Conservation (phyloP, 2,113 vertebrate species). For the Cebidichthys violaceus region DNA sequence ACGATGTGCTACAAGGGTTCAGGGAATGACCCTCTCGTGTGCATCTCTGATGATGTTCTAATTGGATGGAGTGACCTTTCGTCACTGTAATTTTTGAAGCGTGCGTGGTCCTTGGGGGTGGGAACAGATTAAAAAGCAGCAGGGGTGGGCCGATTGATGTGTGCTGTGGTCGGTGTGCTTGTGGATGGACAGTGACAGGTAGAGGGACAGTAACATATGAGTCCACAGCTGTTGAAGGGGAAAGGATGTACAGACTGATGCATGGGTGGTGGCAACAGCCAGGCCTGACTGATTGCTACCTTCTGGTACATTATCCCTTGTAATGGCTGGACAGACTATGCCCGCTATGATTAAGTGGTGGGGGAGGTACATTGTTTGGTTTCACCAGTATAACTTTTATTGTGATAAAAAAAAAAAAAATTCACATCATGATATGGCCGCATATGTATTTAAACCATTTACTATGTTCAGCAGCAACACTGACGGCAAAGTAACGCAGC, state of each 20-base stretch:
- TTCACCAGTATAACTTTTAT: conserved; percentile 9
- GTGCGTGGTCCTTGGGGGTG: conserved; percentile 57
- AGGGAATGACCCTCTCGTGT: conserved; percentile 63
- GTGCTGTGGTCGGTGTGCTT: conserved; percentile 44
- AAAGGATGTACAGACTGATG: conserved; percentile 57
- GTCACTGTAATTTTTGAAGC: conserved; percentile 76
- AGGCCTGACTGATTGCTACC: conserved; percentile 60
- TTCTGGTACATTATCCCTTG: conserved; percentile 54
- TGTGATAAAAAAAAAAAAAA: background rate
- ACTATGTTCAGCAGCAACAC: background rate
- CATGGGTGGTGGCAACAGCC: conserved; percentile 42
- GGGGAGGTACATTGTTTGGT: conserved; percentile 15
- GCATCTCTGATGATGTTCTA: conserved; percentile 77
- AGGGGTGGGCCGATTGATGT: conserved; percentile 74
- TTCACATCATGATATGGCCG: background rate
- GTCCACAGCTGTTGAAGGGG: conserved; percentile 66
- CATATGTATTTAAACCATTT: background rate
- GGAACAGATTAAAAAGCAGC: conserved; percentile 77
- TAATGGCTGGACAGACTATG: conserved; percentile 21
- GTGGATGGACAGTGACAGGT: conserved; percentile 73
- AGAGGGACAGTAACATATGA: conserved; percentile 71
- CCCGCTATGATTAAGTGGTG: conserved; percentile 2
- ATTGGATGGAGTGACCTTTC: conserved; percentile 82
- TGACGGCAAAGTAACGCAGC: background rate
- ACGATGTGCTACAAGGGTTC: conserved; percentile 47